Evolutionary conservation across 2,888 invertebrate species (phyloP), one percentile per base, ranked within the genome.

Genomic region (Cryptocephalus primarius): DNA sequence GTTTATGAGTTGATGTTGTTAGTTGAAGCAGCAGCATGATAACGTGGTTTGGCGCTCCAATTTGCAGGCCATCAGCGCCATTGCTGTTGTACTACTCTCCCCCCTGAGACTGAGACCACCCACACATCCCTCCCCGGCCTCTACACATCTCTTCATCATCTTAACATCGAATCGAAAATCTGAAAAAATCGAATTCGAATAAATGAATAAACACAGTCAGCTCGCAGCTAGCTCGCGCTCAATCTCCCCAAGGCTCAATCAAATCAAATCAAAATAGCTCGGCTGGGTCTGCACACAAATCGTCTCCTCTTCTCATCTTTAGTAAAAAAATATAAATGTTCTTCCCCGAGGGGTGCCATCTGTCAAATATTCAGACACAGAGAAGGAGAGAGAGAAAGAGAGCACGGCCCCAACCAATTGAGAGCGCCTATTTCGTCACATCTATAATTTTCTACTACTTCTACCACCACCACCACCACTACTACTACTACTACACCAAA

Each of bases 51-150:
- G 66, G 65, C 66, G 63, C 65, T 64, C 60, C 64, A 56, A 56
- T 22, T 67, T 67, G 57, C 69, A 69, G 69, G 69, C 61, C 63
- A 60, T 61, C 64, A 62, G 61, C 62, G 60, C 62, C 62, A 58
- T 60, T 62, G 62, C 61, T 63, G 64, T 65, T 62, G 60, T 61
- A 62, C 36, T 36, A 36, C 59, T 59, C 64, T 64, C 66, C 66
- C 61, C 66, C 67, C 46, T 56, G 57, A 61, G 65, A 63, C 59
- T 61, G 64, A 64, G 64, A 61, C 65, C 22, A 22, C 22, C 64
- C 62, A 53, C 57, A 54, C 51, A 56, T 52, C 55, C 56, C 54
- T 55, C 55, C 53, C 56, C 53, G 59, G 59, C 57, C 57, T 60
- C 61, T 59, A 65, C 65, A 67, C 66, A 64, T 63, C 64, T 65